Evolutionary conservation across 2,113 vertebrate genomes (phyloP), one percentile per base, ranked within the genome.

Genomic region (Neofelis nebulosa): DNA sequence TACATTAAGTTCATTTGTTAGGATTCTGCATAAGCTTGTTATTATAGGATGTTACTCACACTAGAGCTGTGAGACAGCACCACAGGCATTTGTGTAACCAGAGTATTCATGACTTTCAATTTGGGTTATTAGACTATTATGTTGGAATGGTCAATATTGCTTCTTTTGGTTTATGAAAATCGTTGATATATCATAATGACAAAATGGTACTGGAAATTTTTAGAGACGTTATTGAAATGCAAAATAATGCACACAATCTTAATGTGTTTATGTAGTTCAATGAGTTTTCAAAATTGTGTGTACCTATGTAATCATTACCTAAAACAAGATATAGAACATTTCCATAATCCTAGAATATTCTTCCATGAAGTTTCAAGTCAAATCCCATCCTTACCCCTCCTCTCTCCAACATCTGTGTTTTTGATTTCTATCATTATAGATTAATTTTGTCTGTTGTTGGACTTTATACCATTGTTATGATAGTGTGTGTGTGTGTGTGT

Each of bases 121-220:
- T 90, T 91, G 52, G 31, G 5, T 61, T 87, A 50, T 87, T 87
- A 48, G 57, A 65, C 61, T 63, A 52, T 45, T 88, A 78, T 36
- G 7, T 41, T 78, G 66, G 4, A 27, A 68, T 79, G 33, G 41
- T 94, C 45, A 87, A 38, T 74, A 9, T 25, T 87, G 7, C 14
- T 69, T 66, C 25, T 78, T 96, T 78, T 55, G 31, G n/a, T 85
- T 91, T 66, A 50, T 95, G 68, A 52, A 90, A 93, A 83, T 73
- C 2, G 4, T 69, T 95, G 69, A 66, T 68, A 15, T 66, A 65
- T 68, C 19, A 3, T 23, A 88, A 21, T 93, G 29, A 91, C n/a
- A 91, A 85, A 91, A 84, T 68, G 14, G 2, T 55, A 23, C 8
- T 85, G 78, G 36, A 89, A 41, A 31, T 14, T 65, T 92, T 83